Evolutionary conservation across 2,888 invertebrate genomes (phyloP).

Genomic region (Hypselothyrea guttata): DNA sequence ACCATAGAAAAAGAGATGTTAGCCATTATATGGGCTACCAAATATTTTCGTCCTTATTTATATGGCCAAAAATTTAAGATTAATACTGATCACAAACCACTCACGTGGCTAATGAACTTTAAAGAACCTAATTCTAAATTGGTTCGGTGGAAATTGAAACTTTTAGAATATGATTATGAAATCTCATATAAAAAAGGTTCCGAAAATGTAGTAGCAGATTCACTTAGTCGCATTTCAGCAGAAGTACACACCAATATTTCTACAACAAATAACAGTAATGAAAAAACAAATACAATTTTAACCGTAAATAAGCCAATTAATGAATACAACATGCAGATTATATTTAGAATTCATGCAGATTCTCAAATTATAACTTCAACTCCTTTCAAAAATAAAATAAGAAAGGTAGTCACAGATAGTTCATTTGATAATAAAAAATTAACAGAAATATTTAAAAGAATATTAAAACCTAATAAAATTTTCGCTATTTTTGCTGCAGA

Average conservation of each 20-base stretch:
- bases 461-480: slow-evolving; percentile 38
- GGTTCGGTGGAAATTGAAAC: slow-evolving; percentile 23
- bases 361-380: too few relatives aligned
- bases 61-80: slow-evolving; percentile 5
- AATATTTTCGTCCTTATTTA: slow-evolving; percentile 69
- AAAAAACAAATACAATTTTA: too few relatives aligned
- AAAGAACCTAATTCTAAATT: slow-evolving; percentile 18
- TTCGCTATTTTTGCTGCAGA: slow-evolving; percentile 35
- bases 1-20: slow-evolving; percentile 40
- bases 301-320: too few relatives aligned
- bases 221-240: not conserved
- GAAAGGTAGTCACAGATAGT: too few relatives aligned
- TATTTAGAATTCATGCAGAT: too few relatives aligned
- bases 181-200: slow-evolving; percentile 15
- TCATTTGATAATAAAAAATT: too few relatives aligned
- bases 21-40: slow-evolving; percentile 11
- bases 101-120: slow-evolving; percentile 18
- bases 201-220: slow-evolving; percentile 1
- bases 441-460: too few relatives aligned
- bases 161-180: slow-evolving; percentile 12
- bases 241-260: not conserved
- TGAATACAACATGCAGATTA: too few relatives aligned
- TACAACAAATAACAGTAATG: too few relatives aligned
- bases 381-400: too few relatives aligned
- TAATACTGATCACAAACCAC: slow-evolving; percentile 1